Evolutionary conservation across 2,797 vertebrate species (phyloP).

Genomic region (Sebastolobus altivelis): DNA sequence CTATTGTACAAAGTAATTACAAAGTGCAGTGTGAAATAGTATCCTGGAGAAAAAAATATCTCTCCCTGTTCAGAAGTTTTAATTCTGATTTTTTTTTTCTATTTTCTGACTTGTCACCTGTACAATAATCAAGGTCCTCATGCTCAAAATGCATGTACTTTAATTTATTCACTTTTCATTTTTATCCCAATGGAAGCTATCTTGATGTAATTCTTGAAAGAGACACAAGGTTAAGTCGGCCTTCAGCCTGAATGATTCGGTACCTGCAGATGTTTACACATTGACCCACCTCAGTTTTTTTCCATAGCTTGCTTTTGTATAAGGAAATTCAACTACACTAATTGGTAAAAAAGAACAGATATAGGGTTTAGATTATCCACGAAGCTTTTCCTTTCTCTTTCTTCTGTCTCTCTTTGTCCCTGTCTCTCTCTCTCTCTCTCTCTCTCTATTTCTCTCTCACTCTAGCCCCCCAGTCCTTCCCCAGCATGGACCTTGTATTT

Average conservation of each 20-base stretch:
- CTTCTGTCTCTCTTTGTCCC: constrained; percentile 61
- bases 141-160: constrained; percentile 8
- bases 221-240: constrained; percentile 47
- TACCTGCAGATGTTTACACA: constrained; percentile 13
- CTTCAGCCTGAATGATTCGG: constrained; percentile 22
- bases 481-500: constrained; percentile 84
- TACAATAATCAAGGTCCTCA: constrained; percentile 57
- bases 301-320: not conserved
- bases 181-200: constrained; percentile 15
- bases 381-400: constrained; percentile 36
- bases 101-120: constrained; percentile 50
- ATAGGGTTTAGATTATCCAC: constrained; percentile 29
- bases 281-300: not conserved
- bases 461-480: constrained; percentile 66
- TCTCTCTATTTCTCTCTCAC: constrained; percentile 46
- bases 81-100: constrained; percentile 43
- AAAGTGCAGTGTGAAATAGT: constrained; percentile 33
- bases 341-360: constrained; percentile 56
- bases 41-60: not conserved
- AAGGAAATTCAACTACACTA: constrained; percentile 10
- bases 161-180: constrained; percentile 14
- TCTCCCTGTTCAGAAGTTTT: constrained; percentile 17
- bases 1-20: constrained; percentile 51
- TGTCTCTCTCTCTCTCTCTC: constrained; percentile 51
- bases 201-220: constrained; percentile 38